Conservation (phyloP, 2,113 vertebrate species). For the Trematocara macrostoma region DNA sequence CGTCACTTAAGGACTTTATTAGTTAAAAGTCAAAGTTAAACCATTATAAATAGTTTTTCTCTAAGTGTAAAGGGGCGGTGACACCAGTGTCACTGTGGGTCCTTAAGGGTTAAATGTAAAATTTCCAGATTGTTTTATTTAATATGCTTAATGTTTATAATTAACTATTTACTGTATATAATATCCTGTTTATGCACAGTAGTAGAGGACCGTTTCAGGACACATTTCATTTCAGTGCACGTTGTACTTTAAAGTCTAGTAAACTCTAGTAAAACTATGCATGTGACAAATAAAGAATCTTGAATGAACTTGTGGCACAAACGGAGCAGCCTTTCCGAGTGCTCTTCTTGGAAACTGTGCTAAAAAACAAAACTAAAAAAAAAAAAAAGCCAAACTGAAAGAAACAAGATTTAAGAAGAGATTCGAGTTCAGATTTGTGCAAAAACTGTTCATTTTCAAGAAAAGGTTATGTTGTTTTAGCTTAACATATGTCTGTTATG, state of each 20-base stretch:
- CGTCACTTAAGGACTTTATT: no score
- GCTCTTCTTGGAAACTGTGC: neutral
- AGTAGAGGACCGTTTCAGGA: neutral
- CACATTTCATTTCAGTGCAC: neutral
- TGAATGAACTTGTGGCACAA: neutral
- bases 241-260: neutral
- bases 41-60: no score
- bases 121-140: neutral
- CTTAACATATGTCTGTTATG: neutral
- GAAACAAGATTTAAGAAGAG: neutral
- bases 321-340: neutral
- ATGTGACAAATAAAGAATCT: neutral
- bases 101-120: neutral
- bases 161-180: neutral
- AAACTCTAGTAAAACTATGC: neutral
- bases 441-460: neutral
- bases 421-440: neutral
- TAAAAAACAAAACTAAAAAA: neutral
- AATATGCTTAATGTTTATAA: neutral
- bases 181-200: neutral
- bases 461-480: neutral
- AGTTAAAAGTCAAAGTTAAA: no score
- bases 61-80: no score
- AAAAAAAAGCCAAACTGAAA: neutral
- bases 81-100: no score